These are phyloP conservation scores for Elephas maximus DNA, from an alignment of 2,113 vertebrate species.

Conservation along the genomic window DNA sequence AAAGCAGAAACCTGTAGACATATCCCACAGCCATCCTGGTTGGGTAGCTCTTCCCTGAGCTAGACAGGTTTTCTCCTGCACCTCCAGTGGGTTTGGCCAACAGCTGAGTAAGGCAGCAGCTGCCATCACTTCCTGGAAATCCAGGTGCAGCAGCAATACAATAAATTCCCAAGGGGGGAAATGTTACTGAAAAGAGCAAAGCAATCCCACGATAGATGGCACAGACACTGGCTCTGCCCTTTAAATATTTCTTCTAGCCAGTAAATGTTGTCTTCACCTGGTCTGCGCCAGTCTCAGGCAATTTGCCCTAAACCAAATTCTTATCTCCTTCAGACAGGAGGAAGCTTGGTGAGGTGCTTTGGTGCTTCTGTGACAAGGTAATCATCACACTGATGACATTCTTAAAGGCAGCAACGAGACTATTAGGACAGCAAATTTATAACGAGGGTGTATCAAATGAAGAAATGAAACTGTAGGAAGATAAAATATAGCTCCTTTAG, in stretches of 20 bases:
- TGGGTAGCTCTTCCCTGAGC: neutral
- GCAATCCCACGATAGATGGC: neutral
- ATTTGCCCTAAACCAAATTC: neutral
- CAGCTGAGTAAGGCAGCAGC: neutral
- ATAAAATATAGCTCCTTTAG: constrained; percentile 71
- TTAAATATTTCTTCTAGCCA: neutral
- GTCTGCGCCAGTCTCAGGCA: neutral
- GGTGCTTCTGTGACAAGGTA: neutral
- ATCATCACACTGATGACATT: constrained; percentile 61
- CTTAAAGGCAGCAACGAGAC: constrained; percentile 78
- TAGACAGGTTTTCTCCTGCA: too few relatives aligned
- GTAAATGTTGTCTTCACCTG: neutral
- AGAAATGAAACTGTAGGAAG: constrained; percentile 80
- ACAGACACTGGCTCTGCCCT: neutral
- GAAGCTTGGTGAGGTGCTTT: neutral
- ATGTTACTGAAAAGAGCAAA: neutral
- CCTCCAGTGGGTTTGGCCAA: neutral
- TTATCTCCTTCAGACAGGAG: neutral
- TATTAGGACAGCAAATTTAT: constrained; percentile 75
- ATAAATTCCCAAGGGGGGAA: neutral
- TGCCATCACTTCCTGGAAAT: constrained; percentile 29
- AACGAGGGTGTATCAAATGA: constrained; percentile 76
- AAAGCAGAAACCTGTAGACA: neutral
- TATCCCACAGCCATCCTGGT: neutral
- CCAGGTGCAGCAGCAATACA: neutral